These are phyloP conservation scores for Nymphalis io DNA, from an alignment of 1,140 invertebrate species.

Conservation along the genomic window DNA sequence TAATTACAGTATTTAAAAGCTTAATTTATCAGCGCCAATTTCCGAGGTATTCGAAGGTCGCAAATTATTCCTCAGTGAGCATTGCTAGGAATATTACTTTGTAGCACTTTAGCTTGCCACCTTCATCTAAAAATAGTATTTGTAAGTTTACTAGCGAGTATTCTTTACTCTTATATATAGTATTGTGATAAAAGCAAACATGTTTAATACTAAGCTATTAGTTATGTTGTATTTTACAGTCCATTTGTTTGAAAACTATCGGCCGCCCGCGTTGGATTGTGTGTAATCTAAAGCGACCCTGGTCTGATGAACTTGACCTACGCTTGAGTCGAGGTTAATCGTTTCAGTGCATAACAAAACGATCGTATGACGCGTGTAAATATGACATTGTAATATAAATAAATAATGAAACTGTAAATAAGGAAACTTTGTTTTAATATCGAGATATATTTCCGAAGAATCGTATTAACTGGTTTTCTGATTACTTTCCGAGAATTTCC, in stretches of 20 bases:
- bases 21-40: slow-evolving; percentile 30
- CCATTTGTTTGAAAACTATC: slow-evolving; percentile 15
- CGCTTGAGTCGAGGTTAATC: slow-evolving; percentile 11
- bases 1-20: slow-evolving; percentile 32
- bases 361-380: slow-evolving; percentile 16
- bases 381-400: slow-evolving; percentile 5
- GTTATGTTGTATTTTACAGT: not conserved
- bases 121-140: slow-evolving; percentile 9
- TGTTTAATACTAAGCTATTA: not conserved
- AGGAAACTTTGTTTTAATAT: not conserved
- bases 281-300: slow-evolving; percentile 26
- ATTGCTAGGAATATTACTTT: slow-evolving; percentile 18
- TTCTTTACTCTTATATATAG: not conserved
- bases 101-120: too few species aligned
- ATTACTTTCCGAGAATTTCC: too few species aligned
- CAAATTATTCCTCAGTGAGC: slow-evolving; percentile 26
- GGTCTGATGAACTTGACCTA: slow-evolving; percentile 30
- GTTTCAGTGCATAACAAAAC: slow-evolving; percentile 24
- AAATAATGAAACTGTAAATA: slow-evolving; percentile 7
- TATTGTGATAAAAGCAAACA: not conserved
- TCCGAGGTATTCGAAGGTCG: slow-evolving; percentile 29
- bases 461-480: not conserved
- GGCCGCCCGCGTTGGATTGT: not conserved
- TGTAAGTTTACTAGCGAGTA: not conserved
- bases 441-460: not conserved